Conservation (phyloP, 2,888 invertebrate genomes). For the Lypha dubia region DNA sequence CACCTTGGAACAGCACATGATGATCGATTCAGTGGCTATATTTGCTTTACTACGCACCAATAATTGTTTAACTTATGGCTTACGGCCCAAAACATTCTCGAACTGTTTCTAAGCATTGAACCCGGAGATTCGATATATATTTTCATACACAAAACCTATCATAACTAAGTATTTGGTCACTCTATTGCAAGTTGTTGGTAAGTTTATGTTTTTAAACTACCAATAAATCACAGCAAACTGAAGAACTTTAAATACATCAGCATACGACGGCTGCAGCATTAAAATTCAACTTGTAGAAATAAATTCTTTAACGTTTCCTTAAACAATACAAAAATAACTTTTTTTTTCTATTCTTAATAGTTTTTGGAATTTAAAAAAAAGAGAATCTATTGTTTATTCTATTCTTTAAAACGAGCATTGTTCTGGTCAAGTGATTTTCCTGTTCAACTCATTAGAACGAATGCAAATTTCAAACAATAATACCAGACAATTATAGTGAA, state of each 20-base stretch:
- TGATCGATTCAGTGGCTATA: too few relatives aligned
- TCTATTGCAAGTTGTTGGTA: too few relatives aligned
- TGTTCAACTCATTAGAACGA: slow-evolving; percentile 63
- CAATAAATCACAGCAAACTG: slow-evolving; percentile 2
- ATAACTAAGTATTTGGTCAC: too few relatives aligned
- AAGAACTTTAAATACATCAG: slow-evolving; percentile 15
- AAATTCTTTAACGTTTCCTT: slow-evolving; percentile 68
- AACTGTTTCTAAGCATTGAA: too few relatives aligned
- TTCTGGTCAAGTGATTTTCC: slow-evolving; percentile 70
- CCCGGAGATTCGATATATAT: too few relatives aligned
- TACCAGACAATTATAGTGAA: slow-evolving; percentile 33
- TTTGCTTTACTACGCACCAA: too few relatives aligned
- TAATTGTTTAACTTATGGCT: too few relatives aligned
- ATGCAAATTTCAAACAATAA: slow-evolving; percentile 55
- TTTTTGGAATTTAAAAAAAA: slow-evolving; percentile 15
- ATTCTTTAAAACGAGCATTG: slow-evolving; percentile 49
- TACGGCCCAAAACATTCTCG: too few relatives aligned
- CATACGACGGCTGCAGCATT: not conserved
- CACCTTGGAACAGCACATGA: too few relatives aligned
- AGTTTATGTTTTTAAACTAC: not conserved
- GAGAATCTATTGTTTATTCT: slow-evolving; percentile 55
- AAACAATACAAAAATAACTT: slow-evolving; percentile 49
- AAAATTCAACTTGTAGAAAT: not conserved
- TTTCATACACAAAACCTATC: too few relatives aligned
- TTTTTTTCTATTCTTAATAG: slow-evolving; percentile 30